phyloP scores from a whole-genome alignment of 2,888 invertebrate species.

The Noctua comes region DNA sequence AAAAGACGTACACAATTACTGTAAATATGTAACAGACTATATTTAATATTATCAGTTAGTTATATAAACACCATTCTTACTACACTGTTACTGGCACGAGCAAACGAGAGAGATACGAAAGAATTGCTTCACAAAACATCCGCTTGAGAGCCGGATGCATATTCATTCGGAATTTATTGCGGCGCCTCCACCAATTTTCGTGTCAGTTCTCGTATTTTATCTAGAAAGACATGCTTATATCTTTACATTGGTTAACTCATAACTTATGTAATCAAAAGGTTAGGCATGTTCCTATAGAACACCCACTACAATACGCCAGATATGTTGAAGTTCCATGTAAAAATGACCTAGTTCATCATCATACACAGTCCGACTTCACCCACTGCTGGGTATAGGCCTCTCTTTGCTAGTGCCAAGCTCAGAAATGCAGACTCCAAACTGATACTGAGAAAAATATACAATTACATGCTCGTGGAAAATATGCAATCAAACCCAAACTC shows the following conservation, averaged over 20 bases:
- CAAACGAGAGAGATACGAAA: conserved; percentile 11
- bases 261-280: neutral
- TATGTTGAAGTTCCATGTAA: too few relatives aligned
- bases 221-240: neutral
- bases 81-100: neutral
- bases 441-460: neutral
- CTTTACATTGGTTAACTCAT: neutral
- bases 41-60: neutral
- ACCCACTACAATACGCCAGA: too few relatives aligned
- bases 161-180: conserved; percentile 19
- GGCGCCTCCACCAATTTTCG: neutral
- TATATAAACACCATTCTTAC: neutral
- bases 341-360: too few relatives aligned
- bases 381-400: too few relatives aligned
- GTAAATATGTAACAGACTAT: too few relatives aligned
- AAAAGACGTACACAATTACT: too few relatives aligned
- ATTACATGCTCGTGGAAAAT: neutral
- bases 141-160: neutral
- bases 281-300: neutral
- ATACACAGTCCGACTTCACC: too few relatives aligned
- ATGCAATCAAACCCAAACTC: neutral
- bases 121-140: conserved; percentile 17
- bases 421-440: neutral
- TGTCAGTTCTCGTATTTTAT: neutral
- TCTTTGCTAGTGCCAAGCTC: too few relatives aligned